Evolutionary conservation across 2,797 vertebrate species (phyloP), one percentile per base, ranked within the genome.

Genomic region (Labroides dimidiatus): DNA sequence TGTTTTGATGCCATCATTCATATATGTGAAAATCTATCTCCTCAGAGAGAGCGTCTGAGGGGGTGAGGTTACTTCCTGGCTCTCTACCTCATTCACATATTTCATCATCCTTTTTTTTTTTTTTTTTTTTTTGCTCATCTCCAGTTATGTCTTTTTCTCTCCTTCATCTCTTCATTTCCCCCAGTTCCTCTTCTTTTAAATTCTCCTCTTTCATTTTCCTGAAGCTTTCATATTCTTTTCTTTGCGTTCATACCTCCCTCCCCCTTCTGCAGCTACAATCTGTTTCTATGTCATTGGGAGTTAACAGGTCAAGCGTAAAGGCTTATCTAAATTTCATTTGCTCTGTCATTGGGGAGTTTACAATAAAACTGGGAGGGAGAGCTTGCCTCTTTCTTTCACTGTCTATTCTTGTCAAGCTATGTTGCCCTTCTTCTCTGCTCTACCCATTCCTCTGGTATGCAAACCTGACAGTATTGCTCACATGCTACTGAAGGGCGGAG

Each of bases 311-410:
- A 87, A 82, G 74, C 80, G 21, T 76, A 65, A 82, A 69, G 75
- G 78, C 70, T 86, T 80, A 92, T 90, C 71, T 87, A 78, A 86
- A 87, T 84, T 88, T 84, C 55, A 77, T 89, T 89, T 64, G 71
- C 58, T 75, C 67, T 12, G 48, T 84, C 74, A 64, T 48, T 39
- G 19, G 72, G 69, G 70, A 80, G 62, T 75, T 82, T 43, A 60
- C 58, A 63, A 68, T 73, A 75, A 77, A 79, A 61, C 45, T 39
- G 47, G 49, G 51, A 65, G 60, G 49, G 37, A 49, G 24, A 60
- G 51, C 21, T 39, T 53, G 60, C 56, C 19, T 41, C 16, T 55
- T 37, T 48, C 48, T 57, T 57, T 20, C 30, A 27, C 23, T 17
- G 1, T 43, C 16, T 63, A 8, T 65, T 55, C 10, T 42, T 59